Conservation (phyloP, 2,888 invertebrate species). For the Allolobophora icterica region DNA sequence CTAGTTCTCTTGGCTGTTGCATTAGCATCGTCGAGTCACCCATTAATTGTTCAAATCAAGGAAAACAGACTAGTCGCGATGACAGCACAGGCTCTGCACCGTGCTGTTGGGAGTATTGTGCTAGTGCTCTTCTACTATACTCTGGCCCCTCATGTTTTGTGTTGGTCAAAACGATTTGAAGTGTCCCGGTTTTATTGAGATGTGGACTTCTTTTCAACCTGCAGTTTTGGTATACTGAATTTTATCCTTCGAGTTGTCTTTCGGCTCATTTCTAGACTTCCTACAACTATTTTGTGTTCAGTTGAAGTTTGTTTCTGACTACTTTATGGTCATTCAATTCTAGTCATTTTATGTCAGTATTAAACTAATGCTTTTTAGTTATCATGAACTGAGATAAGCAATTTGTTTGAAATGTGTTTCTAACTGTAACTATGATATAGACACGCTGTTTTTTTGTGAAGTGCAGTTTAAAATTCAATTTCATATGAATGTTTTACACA, state of each 20-base stretch:
- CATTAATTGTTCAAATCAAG: not conserved
- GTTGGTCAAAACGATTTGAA: not conserved
- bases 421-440: not conserved
- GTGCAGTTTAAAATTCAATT: conserved; percentile 11
- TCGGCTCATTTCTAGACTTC: conserved; percentile 6
- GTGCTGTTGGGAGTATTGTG: not conserved
- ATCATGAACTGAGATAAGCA: conserved; percentile 3
- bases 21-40: not conserved
- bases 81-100: too few species aligned
- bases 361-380: not conserved
- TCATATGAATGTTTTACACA: not conserved
- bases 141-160: not conserved
- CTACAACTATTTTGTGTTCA: not conserved
- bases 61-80: not conserved
- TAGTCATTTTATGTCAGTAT: not conserved
- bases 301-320: not conserved
- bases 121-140: not conserved
- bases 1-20: not conserved
- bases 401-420: not conserved
- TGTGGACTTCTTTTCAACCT: not conserved
- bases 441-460: not conserved
- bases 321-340: not conserved
- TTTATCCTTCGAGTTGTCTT: not conserved
- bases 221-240: not conserved
- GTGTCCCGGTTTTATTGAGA: not conserved